phyloP scores from a whole-genome alignment of 2,797 vertebrate species.

The Taeniopygia guttata region DNA sequence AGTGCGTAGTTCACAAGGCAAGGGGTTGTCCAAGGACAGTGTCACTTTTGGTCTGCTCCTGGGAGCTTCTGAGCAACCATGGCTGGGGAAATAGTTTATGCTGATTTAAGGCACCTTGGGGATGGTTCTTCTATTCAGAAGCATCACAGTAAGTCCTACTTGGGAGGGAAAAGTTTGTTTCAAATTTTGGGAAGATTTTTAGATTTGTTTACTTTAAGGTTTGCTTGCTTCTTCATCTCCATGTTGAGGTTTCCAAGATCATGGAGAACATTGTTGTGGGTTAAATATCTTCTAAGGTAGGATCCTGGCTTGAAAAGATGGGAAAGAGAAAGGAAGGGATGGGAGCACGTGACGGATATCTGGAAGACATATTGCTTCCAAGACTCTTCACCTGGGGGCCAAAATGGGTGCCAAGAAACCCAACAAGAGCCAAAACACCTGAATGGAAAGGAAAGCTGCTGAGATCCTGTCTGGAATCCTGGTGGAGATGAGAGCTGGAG shows the following conservation, averaged over 20 bases:
- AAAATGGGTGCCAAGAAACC: neutral
- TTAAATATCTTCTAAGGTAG: neutral
- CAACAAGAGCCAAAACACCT: neutral
- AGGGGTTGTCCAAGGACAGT: rapidly evolving
- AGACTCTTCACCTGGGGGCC: neutral
- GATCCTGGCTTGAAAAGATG: neutral
- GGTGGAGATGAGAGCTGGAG: neutral
- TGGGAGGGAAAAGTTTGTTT: neutral
- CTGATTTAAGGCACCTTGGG: neutral
- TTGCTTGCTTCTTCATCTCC: neutral
- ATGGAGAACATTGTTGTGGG: rapidly evolving
- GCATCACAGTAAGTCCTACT: rapidly evolving
- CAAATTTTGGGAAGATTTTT: neutral
- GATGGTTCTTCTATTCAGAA: neutral
- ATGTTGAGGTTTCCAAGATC: neutral
- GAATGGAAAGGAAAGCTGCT: neutral
- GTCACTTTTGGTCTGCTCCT: neutral
- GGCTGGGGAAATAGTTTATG: neutral
- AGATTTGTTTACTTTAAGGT: neutral
- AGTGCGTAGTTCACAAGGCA: rapidly evolving
- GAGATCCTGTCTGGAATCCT: neutral
- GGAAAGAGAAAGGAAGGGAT: neutral
- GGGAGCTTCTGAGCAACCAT: neutral
- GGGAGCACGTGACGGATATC: neutral
- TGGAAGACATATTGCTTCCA: neutral